Evolutionary conservation across 2,888 invertebrate species (phyloP).

Genomic region (Phoenoteleia sp.): DNA sequence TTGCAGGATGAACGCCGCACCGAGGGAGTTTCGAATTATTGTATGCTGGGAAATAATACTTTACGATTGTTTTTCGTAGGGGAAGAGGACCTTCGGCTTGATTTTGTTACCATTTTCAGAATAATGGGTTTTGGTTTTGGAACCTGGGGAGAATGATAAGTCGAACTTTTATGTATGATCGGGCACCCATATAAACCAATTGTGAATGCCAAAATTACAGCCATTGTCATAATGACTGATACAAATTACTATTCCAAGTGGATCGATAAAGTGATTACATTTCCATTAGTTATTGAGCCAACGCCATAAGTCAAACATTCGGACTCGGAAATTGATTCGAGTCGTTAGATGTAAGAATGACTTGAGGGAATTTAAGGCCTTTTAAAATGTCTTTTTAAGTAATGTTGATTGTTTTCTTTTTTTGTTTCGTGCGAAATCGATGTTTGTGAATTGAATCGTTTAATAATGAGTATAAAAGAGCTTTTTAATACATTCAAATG

Average conservation of each 20-base stretch:
- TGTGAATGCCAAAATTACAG: constrained; percentile 5
- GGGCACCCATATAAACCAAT: constrained; percentile 16
- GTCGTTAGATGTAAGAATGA: too few relatives aligned
- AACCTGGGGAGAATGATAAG: neutral
- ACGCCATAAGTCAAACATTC: too few relatives aligned
- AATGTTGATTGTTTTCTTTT: too few relatives aligned
- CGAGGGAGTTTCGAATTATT: neutral
- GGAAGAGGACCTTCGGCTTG: neutral
- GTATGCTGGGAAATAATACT: constrained; percentile 16
- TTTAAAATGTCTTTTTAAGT: too few relatives aligned
- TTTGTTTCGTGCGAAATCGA: too few relatives aligned
- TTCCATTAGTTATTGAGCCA: too few relatives aligned
- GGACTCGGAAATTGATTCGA: too few relatives aligned
- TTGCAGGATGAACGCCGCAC: neutral
- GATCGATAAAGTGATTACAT: constrained; percentile 19
- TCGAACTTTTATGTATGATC: constrained; percentile 19
- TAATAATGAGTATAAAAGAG: too few relatives aligned
- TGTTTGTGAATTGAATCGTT: too few relatives aligned
- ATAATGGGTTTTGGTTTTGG: constrained; percentile 25
- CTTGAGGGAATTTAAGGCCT: too few relatives aligned
- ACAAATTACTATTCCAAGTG: neutral
- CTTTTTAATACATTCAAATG: too few relatives aligned
- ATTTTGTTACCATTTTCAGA: constrained; percentile 10
- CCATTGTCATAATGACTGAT: constrained; percentile 22
- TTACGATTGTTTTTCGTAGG: constrained; percentile 19